A percentile compares a stretch with the other conserved stretches of the same genome.
Evolutionary conservation across 2,797 vertebrate species (phyloP).

Genomic region (Amphiprion clarkii): DNA sequence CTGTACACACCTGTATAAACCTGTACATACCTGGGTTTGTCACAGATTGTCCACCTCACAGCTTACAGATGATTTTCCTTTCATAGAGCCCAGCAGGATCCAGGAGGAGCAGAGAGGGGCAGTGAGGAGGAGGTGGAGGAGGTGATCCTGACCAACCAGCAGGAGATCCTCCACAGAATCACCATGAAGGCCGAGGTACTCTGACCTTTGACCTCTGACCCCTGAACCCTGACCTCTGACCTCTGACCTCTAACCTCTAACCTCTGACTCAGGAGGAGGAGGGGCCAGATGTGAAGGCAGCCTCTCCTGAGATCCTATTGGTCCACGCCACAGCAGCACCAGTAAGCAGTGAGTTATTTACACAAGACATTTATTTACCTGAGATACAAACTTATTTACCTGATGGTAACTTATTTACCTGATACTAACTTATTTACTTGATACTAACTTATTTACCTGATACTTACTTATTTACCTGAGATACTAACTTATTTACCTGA

Average conservation of each 20-base stretch:
- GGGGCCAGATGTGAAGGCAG: conserved; percentile 77
- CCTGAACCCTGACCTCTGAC: background rate
- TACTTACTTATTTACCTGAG: too few relatives aligned
- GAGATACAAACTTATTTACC: too few relatives aligned
- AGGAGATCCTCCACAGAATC: conserved; percentile 88
- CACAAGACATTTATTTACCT: too few relatives aligned
- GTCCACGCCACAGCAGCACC: conserved; percentile 88
- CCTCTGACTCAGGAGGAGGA: conserved; percentile 65
- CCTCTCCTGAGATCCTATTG: conserved; percentile 90
- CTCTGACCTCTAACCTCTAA: background rate
- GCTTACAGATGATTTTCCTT: too few relatives aligned
- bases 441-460: too few relatives aligned
- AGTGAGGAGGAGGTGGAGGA: conserved; percentile 86
- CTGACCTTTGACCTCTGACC: too few relatives aligned
- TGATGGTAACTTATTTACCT: too few relatives aligned
- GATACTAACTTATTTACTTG: too few relatives aligned
- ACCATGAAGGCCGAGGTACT: conserved; percentile 92
- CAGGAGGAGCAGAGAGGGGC: conserved; percentile 2
- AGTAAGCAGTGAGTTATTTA: conserved; percentile 67
- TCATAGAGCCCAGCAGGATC: too few relatives aligned
- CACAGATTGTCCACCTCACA: too few relatives aligned
- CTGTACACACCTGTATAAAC: background rate
- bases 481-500: too few relatives aligned
- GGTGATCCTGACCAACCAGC: conserved; percentile 88
- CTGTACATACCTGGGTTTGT: background rate